Conservation (phyloP, 2,113 vertebrate genomes). For the Alexandromys fortis region DNA sequence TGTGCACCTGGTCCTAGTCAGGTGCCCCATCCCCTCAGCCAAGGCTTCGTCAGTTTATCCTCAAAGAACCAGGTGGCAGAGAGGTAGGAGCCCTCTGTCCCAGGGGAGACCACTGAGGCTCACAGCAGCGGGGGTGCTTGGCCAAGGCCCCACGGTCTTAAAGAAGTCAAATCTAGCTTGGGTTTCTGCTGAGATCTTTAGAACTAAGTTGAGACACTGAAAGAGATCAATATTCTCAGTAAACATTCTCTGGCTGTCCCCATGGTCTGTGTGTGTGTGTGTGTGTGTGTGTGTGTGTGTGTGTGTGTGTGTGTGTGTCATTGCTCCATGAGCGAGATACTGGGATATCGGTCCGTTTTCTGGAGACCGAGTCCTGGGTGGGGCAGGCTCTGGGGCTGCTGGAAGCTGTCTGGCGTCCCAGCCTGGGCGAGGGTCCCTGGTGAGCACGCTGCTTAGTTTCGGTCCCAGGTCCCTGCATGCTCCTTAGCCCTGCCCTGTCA, state of each 20-base stretch:
- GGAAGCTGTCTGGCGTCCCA: not conserved
- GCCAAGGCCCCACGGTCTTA: not conserved
- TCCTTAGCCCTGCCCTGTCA: constrained; percentile 73
- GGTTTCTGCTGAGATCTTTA: not conserved
- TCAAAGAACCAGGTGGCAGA: not conserved
- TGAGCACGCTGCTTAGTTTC: constrained; percentile 68
- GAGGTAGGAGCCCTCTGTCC: not conserved
- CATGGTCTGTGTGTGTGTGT: not conserved
- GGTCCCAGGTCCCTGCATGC: constrained; percentile 77
- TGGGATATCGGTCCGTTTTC: not conserved
- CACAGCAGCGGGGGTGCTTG: not conserved
- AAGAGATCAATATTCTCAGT: not conserved
- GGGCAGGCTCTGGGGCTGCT: not conserved
- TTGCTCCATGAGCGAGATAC: not conserved
- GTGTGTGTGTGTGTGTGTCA: too few relatives aligned
- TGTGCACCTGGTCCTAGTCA: not conserved
- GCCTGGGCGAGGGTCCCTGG: constrained; percentile 67
- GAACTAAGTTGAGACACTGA: not conserved
- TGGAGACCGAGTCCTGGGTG: not conserved
- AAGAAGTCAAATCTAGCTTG: not conserved
- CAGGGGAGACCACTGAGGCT: not conserved
- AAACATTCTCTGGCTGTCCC: not conserved
- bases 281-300: too few relatives aligned
- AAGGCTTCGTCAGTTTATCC: not conserved
- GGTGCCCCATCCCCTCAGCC: not conserved